Percentiles rank a stretch among this genome's conserved stretches.
phyloP scores from a whole-genome alignment of 2,797 vertebrate species.

The Cirrhinus mrigala region DNA sequence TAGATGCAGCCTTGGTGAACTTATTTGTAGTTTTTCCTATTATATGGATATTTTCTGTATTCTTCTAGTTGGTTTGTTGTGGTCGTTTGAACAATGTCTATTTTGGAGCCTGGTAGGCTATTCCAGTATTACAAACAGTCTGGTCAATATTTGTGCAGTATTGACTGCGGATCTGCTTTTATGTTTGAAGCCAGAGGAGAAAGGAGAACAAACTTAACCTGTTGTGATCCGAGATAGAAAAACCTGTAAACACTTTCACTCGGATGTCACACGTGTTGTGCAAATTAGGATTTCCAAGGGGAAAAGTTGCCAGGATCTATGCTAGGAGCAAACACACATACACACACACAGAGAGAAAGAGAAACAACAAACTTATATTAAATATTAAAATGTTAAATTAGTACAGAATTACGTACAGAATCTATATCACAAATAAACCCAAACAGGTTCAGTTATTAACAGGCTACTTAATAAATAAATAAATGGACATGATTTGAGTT shows the following conservation, averaged over 20 bases:
- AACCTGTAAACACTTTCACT: conserved; percentile 56
- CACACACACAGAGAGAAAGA: not conserved
- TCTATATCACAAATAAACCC: not conserved
- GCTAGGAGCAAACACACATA: not conserved
- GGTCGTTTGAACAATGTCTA: not conserved
- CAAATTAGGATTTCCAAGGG: conserved; percentile 24
- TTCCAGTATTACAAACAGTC: conserved; percentile 15
- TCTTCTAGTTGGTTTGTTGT: not conserved
- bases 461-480: too few relatives aligned
- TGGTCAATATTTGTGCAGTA: conserved; percentile 71
- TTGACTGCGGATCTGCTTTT: conserved; percentile 53
- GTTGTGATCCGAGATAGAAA: conserved; percentile 61
- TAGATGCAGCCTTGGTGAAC: not conserved
- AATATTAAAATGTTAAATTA: not conserved
- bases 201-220: conserved; percentile 61
- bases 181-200: conserved; percentile 55
- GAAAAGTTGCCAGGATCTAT: conserved; percentile 30
- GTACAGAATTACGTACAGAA: not conserved
- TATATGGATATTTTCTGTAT: not conserved
- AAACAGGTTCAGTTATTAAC: not conserved
- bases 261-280: conserved; percentile 17
- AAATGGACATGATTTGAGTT: not conserved
- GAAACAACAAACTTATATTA: not conserved
- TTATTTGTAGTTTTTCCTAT: not conserved
- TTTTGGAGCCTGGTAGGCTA: not conserved